Percentiles rank a stretch among this genome's conserved stretches.
phyloP scores from a whole-genome alignment of 1,140 invertebrate species.

The Babylonia areolata region DNA sequence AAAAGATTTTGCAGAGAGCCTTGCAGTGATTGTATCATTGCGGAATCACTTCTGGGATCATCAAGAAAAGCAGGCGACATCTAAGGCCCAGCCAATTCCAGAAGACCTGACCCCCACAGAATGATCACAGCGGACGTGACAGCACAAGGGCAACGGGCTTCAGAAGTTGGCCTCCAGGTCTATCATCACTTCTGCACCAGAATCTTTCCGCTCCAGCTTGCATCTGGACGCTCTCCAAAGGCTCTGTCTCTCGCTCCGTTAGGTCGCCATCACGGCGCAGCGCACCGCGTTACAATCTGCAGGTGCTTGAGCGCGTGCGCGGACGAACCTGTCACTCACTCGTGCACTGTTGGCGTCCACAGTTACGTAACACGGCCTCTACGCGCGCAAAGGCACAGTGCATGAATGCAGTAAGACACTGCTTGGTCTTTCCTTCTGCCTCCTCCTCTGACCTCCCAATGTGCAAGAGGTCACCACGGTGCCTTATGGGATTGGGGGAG shows the following conservation, averaged over 20 bases:
- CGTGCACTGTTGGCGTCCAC: background rate
- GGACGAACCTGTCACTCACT: slow-evolving; percentile 19
- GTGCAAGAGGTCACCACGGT: background rate
- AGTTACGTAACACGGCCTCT: background rate
- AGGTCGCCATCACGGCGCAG: background rate
- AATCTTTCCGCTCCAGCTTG: background rate
- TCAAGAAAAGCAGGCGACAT: no score
- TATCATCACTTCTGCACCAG: background rate
- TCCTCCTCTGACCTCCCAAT: background rate
- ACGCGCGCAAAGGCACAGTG: background rate
- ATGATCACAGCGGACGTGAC: background rate
- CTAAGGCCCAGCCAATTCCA: no score
- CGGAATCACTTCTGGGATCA: no score
- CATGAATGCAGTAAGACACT: background rate
- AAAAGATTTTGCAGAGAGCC: no score
- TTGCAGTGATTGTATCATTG: no score
- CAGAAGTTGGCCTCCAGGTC: background rate
- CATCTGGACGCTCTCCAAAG: background rate
- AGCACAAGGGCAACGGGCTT: background rate
- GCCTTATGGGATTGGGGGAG: background rate
- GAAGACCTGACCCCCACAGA: background rate
- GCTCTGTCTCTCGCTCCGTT: background rate
- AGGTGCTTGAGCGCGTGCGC: background rate
- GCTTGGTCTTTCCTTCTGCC: no score
- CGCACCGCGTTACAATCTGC: slow-evolving; percentile 19